Conservation (phyloP, 2,888 invertebrate species). For the Pammene fasciana region DNA sequence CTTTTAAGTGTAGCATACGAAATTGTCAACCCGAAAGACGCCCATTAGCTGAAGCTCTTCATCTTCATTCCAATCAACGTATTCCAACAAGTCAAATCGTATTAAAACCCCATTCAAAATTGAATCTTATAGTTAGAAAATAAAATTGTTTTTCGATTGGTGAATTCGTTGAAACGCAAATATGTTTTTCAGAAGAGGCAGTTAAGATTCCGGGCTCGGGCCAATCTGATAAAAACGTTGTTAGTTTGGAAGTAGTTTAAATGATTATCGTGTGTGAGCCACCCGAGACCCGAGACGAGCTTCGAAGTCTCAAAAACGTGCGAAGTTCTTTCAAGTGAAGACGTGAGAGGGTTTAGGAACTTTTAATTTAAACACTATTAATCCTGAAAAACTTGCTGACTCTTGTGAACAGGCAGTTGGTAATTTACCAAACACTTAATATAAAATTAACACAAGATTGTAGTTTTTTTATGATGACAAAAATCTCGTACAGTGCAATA, state of each 20-base stretch:
- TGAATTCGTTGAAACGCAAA: slow-evolving; percentile 49
- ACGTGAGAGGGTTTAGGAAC: slow-evolving; percentile 44
- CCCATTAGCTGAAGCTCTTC: slow-evolving; percentile 78
- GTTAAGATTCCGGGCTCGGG: slow-evolving; percentile 73
- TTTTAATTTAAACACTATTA: too few relatives aligned
- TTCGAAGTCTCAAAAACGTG: slow-evolving; percentile 49
- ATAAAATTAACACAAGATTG: too few relatives aligned
- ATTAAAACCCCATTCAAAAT: slow-evolving; percentile 50
- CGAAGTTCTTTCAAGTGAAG: slow-evolving; percentile 46
- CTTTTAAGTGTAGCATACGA: slow-evolving; percentile 60
- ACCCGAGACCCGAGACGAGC: slow-evolving; percentile 47
- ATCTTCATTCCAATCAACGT: slow-evolving; percentile 76
- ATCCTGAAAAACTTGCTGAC: too few relatives aligned
- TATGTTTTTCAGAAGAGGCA: slow-evolving; percentile 72
- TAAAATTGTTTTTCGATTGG: slow-evolving; percentile 45
- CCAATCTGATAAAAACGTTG: slow-evolving; percentile 79
- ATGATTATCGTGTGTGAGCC: slow-evolving; percentile 60
- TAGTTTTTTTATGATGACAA: too few relatives aligned
- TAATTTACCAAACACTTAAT: too few relatives aligned
- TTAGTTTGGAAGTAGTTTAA: slow-evolving; percentile 73
- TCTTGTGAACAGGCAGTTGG: too few relatives aligned
- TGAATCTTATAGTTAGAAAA: slow-evolving; percentile 47
- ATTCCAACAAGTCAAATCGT: slow-evolving; percentile 53
- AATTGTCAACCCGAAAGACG: slow-evolving; percentile 78
- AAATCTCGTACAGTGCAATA: too few relatives aligned